Conservation (phyloP, 2,797 vertebrate species). For the Chaenodraco wilsoni region DNA sequence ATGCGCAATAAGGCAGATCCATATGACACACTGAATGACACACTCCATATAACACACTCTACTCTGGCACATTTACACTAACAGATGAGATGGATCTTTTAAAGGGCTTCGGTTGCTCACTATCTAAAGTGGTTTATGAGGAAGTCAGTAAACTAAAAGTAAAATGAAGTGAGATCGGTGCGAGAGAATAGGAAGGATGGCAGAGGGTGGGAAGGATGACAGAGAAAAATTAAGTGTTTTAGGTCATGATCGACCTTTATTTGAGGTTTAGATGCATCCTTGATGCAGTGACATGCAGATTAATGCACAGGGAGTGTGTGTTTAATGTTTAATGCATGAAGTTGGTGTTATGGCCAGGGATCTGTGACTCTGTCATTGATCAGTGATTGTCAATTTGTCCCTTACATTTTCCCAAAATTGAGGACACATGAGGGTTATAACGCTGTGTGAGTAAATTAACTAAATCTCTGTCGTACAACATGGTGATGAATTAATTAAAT, state of each 20-base stretch:
- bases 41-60: constrained; percentile 66
- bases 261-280: constrained; percentile 30
- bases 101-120: constrained; percentile 79
- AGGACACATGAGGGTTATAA: constrained; percentile 23
- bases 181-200: constrained; percentile 9
- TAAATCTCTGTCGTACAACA: constrained; percentile 34
- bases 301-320: constrained; percentile 23
- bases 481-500: constrained; percentile 38
- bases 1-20: constrained; percentile 93
- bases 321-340: constrained; percentile 23
- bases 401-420: constrained; percentile 25
- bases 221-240: constrained; percentile 22
- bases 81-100: constrained; percentile 76
- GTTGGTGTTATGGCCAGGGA: constrained; percentile 26
- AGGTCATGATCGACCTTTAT: constrained; percentile 18
- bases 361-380: constrained; percentile 46
- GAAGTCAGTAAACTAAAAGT: constrained; percentile 14
- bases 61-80: constrained; percentile 70
- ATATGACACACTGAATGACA: constrained; percentile 75
- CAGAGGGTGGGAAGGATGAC: constrained; percentile 7
- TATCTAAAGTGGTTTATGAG: constrained; percentile 47
- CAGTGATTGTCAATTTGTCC: constrained; percentile 75
- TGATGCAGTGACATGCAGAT: constrained; percentile 12
- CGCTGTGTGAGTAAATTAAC: constrained; percentile 19
- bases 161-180: constrained; percentile 2